Evolutionary conservation across 37 sponge, comb jelly and placozoan species (phyloP).

Genomic region (Petrosia ficiformis): DNA sequence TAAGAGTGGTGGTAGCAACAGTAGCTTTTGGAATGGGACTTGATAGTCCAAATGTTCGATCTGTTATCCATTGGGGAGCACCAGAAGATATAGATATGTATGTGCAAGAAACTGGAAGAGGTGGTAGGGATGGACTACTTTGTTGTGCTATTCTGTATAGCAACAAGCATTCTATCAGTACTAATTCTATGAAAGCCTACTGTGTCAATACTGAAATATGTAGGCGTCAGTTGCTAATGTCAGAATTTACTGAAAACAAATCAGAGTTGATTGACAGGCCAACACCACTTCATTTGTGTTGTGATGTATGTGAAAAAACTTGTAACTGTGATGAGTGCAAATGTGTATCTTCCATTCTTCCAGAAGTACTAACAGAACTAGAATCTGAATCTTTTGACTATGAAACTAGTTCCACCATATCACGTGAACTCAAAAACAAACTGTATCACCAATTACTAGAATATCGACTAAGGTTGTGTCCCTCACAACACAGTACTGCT

Average conservation of each 20-base stretch:
- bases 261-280: neutral
- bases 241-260: constrained; percentile 11
- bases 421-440: no score
- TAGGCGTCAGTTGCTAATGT: constrained; percentile 21
- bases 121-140: constrained; percentile 35
- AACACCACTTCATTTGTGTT: constrained; percentile 6
- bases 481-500: no score
- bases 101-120: constrained; percentile 57
- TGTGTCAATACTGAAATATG: constrained; percentile 27
- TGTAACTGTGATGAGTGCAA: constrained; percentile 9
- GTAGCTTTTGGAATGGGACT: constrained; percentile 64
- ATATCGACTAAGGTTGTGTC: no score
- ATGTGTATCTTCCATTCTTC: no score
- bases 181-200: constrained; percentile 6
- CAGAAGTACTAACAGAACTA: no score
- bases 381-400: no score
- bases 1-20: constrained; percentile 41
- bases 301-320: constrained; percentile 31
- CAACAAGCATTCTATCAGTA: neutral
- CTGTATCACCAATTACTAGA: no score
- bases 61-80: constrained; percentile 52
- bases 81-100: constrained; percentile 34
- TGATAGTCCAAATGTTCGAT: constrained; percentile 34
- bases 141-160: constrained; percentile 25
- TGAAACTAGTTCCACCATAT: no score